Percentiles rank a stretch among this genome's conserved stretches.
phyloP scores from a whole-genome alignment of 2,888 invertebrate species.

The Rapana venosa region DNA sequence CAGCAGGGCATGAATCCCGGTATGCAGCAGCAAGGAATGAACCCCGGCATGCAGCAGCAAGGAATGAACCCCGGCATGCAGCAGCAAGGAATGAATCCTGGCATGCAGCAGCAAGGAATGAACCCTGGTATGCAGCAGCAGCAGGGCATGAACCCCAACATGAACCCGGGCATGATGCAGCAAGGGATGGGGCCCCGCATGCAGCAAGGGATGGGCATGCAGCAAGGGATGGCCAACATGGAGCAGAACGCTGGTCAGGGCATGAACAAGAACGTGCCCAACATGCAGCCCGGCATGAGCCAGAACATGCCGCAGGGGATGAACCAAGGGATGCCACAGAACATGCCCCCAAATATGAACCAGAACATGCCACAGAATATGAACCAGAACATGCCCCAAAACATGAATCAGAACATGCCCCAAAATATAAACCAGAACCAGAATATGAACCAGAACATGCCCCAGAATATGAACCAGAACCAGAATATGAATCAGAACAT shows the following conservation, averaged over 20 bases:
- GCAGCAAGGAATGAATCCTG: constrained; percentile 33
- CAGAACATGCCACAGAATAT: constrained; percentile 25
- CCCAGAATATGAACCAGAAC: constrained; percentile 30
- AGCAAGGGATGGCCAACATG: not conserved
- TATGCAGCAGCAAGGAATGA: constrained; percentile 36
- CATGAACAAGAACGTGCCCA: constrained; percentile 31
- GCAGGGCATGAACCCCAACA: constrained; percentile 27
- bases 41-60: constrained; percentile 36
- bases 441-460: constrained; percentile 44
- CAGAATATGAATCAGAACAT: not conserved
- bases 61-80: constrained; percentile 41
- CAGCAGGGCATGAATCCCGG: constrained; percentile 29
- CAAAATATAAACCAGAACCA: constrained; percentile 38
- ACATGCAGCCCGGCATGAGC: constrained; percentile 12
- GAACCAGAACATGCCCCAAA: constrained; percentile 25
- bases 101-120: constrained; percentile 15
- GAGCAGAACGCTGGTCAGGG: not conserved
- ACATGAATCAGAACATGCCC: constrained; percentile 13
- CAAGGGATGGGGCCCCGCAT: constrained; percentile 11
- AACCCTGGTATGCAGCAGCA: constrained; percentile 16
- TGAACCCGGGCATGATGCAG: constrained; percentile 31
- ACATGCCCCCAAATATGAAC: constrained; percentile 36
- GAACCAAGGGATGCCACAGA: constrained; percentile 18
- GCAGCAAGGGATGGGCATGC: constrained; percentile 26
- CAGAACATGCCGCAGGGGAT: constrained; percentile 21